Base-by-base conservation (phyloP, 2,888 invertebrate genomes). In the Eupithecia abbreviata region DNA sequence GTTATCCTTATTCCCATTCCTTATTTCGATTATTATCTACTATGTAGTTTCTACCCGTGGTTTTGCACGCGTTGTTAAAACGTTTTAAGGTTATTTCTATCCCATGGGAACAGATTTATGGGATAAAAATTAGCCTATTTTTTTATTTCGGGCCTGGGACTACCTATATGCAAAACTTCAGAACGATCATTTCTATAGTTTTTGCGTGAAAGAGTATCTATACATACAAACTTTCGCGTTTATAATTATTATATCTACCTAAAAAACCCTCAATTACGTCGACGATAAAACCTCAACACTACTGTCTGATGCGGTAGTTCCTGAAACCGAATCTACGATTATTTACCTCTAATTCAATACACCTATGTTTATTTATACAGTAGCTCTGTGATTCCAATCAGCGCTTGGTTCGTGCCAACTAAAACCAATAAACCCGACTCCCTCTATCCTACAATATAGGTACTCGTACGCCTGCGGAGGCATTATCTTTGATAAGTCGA, bases 401-500 rank as follows among this genome's bases (percentile, higher is more conserved):
- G 77, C 73, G 71, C 55, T 67, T 72, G 72, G 74, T 75, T 79
- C 68, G 77, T 77, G 75, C 75, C 77, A 77, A 79, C 79, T 79
- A 77, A 82, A 82, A 79, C 78, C 78, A 75, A 79, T 80, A 85
- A 78, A 80, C 82, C 83, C 76, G 71, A 51, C 70, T 77, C 78
- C 72, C 79, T 68, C 77, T 30, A 30, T 30, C 30, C 30, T 45
- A 77, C 45, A 68, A 12, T 47, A 47, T 45, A 69, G 18, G 10
- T 45, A 47, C 69, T 30, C 47, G 13, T 18, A 84, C 82, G 80
- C 81, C 80, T 79, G 81, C 58, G 82, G 79, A 78, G 80, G 85
- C 81, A 84, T 87, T 87, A 88, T 88, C 88, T 87, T 87, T 87
- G 87, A 87, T 87, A 88, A 87, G 85, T 88, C 85, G 84, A 85